These are phyloP conservation scores for Lasiurus borealis DNA, from an alignment of 2,113 vertebrate genomes.

Conservation along the genomic window DNA sequence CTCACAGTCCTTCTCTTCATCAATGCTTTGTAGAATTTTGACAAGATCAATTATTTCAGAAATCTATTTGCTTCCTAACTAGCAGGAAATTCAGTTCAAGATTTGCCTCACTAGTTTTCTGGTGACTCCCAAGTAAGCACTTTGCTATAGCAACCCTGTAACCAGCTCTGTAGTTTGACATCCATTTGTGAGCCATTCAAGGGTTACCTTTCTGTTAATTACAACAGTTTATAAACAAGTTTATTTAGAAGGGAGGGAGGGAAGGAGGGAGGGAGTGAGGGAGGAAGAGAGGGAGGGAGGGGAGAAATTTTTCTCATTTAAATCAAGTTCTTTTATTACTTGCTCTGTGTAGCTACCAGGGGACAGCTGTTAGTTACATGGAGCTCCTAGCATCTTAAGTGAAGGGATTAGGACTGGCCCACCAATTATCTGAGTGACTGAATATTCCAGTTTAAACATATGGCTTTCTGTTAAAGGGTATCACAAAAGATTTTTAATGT, in stretches of 20 bases:
- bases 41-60: background rate
- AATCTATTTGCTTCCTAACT: background rate
- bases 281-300: no score
- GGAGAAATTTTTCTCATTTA: background rate
- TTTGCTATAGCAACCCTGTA: constrained; percentile 66
- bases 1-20: background rate
- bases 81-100: background rate
- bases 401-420: constrained; percentile 37
- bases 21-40: background rate
- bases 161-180: constrained; percentile 49
- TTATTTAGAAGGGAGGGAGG: background rate
- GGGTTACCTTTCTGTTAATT: constrained; percentile 60
- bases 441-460: constrained; percentile 37
- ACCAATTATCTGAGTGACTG: background rate
- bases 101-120: background rate
- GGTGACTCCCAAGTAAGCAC: constrained; percentile 55
- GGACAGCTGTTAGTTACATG: background rate
- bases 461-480: background rate
- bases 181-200: constrained; percentile 63
- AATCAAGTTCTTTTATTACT: constrained; percentile 42
- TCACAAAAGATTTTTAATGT: constrained; percentile 48
- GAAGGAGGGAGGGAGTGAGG: background rate
- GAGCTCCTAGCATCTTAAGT: background rate
- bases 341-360: background rate
- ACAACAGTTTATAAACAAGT: constrained; percentile 52